Conservation (phyloP, 2,888 invertebrate species). For the Baccha elongata region DNA sequence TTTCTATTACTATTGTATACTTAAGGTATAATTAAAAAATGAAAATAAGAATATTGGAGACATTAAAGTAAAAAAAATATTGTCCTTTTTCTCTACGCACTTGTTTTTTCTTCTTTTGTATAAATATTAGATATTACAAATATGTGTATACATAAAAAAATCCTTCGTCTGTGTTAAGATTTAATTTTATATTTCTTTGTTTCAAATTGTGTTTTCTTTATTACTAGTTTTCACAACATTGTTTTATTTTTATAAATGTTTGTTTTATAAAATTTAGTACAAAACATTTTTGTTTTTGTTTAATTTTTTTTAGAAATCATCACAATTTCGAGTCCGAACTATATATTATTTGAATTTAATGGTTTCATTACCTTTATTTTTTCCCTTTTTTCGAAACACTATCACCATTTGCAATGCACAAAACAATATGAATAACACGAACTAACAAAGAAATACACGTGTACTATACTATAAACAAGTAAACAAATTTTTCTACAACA, state of each 20-base stretch:
- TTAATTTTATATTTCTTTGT: conserved; percentile 33
- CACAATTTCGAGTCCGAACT: conserved; percentile 72
- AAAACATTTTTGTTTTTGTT: conserved; percentile 61
- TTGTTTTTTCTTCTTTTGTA: conserved; percentile 49
- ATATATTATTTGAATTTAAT: conserved; percentile 12
- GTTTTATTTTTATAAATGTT: background rate
- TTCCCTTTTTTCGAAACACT: conserved; percentile 48
- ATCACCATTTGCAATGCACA: conserved; percentile 64
- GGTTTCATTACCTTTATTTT: conserved; percentile 27
- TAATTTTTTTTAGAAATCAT: conserved; percentile 70
- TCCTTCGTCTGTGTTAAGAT: conserved; percentile 23
- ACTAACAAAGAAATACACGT: conserved; percentile 42
- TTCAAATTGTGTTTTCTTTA: conserved; percentile 17
- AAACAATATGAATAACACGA: conserved; percentile 57
- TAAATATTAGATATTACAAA: conserved; percentile 56
- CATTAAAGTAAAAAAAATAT: conserved; percentile 62
- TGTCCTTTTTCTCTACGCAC: conserved; percentile 71
- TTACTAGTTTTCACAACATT: conserved; percentile 51
- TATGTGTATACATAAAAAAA: conserved; percentile 55
- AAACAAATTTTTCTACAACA: conserved; percentile 68
- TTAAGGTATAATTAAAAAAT: conserved; percentile 62
- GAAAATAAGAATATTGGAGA: conserved; percentile 57
- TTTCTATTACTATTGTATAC: conserved; percentile 63
- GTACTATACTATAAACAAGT: conserved; percentile 57
- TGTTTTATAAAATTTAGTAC: conserved; percentile 66